Evolutionary conservation across 2,797 vertebrate genomes (phyloP).

Genomic region (Gymnocypris eckloni): DNA sequence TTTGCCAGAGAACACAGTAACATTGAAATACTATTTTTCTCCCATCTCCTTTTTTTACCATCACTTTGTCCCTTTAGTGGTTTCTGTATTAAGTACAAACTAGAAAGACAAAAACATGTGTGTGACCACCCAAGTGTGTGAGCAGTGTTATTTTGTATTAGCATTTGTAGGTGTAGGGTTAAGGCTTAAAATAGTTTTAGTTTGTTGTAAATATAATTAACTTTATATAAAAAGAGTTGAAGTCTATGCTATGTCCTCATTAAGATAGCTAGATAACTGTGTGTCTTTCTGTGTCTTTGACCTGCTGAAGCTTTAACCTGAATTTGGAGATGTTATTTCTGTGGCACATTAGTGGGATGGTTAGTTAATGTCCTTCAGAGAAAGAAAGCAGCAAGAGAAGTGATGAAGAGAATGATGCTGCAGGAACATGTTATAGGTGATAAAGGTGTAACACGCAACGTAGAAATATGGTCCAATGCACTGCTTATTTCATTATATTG

Average conservation of each 20-base stretch:
- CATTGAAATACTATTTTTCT: neutral
- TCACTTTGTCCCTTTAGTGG: neutral
- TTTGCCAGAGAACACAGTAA: neutral
- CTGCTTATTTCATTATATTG: neutral
- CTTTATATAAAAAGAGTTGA: neutral
- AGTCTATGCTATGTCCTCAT: neutral
- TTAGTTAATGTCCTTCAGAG: constrained; percentile 9
- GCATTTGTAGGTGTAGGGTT: neutral
- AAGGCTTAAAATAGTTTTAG: neutral
- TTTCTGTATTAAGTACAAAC: neutral
- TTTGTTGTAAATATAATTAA: neutral
- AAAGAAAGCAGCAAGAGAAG: neutral
- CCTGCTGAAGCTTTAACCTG: constrained; percentile 40
- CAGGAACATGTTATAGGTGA: neutral
- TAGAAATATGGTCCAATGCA: neutral
- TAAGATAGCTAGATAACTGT: neutral
- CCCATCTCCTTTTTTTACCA: neutral
- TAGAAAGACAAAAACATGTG: neutral
- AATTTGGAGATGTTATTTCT: constrained; percentile 38
- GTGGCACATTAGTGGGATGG: constrained; percentile 43
- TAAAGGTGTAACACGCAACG: neutral
- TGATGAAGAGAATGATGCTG: neutral
- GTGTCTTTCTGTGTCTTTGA: constrained; percentile 33
- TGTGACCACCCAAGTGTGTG: neutral
- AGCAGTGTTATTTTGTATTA: neutral